Evolutionary conservation across 2,113 vertebrate species (phyloP), one percentile per base, ranked within the genome.

Genomic region (Nannobrachium achirus): DNA sequence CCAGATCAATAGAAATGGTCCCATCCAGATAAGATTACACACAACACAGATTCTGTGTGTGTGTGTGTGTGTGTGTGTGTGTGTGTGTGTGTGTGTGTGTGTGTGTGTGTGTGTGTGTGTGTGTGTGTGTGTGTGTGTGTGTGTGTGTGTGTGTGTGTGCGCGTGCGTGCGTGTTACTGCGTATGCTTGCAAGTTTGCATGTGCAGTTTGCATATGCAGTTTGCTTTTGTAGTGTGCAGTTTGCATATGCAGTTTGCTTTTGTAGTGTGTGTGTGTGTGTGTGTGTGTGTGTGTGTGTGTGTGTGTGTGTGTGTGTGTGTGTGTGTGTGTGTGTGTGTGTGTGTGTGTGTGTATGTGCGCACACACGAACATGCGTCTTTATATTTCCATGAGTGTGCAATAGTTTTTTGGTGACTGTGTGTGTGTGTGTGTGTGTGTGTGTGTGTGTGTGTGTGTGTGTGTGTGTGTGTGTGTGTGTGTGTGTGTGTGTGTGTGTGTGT

Each of bases 11-110:
- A 84, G 73, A 19, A 86, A 83, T 56, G 87, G 87, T 88, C 89
- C 86, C 85, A 81, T 89, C 86, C 78, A 85, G 89, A 90, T 90
- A 90, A 81, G 64, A 55, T 90, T 90, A 88, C 84, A 85, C 69
- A 16, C 71, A 75, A 89, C 60, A 78, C 39, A 80, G 56, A 52
- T 38, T 71, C 69, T 71, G 15, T 62, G 52, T 78, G 11, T 73
- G 59, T 55, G 18, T 41, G 8, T 57, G 6, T 55, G 52, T 42
- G 55, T 61, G 45, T 19, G 1, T 57, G 62, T 16, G 50, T 69
- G 63, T 10, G 11, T 33, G 9, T 80, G 61, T 10, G 39, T 69
- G 79, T 76, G 66, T 80, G 69, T 46, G 33, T 41, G 11, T 1
- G 15, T 15, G 69, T 20, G 52, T 9, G 45, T 57, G 56, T 70